Evolutionary conservation across 2,113 vertebrate species (phyloP), one percentile per base, ranked within the genome.

Genomic region (Corythornis madagascariensis): DNA sequence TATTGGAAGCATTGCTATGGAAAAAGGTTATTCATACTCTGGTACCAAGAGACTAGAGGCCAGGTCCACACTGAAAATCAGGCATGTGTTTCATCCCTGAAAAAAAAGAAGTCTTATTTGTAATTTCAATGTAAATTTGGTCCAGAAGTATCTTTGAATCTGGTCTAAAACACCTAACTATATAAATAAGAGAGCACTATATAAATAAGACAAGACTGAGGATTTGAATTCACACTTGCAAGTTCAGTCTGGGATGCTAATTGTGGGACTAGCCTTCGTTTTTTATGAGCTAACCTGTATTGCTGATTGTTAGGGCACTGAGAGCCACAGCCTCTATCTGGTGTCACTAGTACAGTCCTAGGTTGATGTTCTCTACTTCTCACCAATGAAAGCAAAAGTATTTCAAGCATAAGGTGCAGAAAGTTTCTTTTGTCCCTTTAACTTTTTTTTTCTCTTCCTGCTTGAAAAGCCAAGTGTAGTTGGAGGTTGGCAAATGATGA

Each of bases 401-500:
- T 94, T 92, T 94, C 69, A 94, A 83, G 29, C 31, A 74, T 79
- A 70, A 92, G 80, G 64, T 88, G 47, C 61, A 31, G 24, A 73
- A 57, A 52, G 7, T 8, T 43, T 95, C 59, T 83, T 95, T 81
- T 87, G 42, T 69, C 57, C 17, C 45, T 86, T 96, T 92, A 88
- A 90, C 55, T 84, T 87, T 92, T 86, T 40, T 73, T 83, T 91
- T 56, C 77, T 95, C 85, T 96, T 97, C 78, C 86, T 94, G 86
- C 56, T 89, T 59, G 66, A 83, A 71, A 92, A 93, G 92, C 89
- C 89, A 92, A 93, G 81, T 78, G 38, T 38, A 88, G 33, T 45
- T 84, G 48, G 8, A 2, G 11, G 55, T 43, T 97, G 96, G 97
- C 94, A 95, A 91, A 28, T 7, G 92, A 97, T 96, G 71, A 97